Percentiles rank a stretch among this genome's conserved stretches.
Evolutionary conservation across 35 echinoderm and acorn worm genomes (phyloP).

Genomic region (Amphiura filiformis): DNA sequence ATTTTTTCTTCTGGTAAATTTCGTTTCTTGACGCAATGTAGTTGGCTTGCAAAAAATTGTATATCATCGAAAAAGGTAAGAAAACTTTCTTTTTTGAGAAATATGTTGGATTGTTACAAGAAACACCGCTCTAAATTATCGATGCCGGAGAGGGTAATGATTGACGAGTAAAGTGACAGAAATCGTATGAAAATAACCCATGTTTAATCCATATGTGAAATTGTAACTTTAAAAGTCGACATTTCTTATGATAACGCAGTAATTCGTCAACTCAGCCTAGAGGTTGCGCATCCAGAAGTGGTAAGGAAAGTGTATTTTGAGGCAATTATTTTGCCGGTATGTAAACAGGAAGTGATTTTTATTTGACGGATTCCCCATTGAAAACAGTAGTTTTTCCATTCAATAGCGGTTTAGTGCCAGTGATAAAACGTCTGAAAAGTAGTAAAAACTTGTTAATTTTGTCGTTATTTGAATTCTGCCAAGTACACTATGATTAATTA

Average conservation of each 20-base stretch:
- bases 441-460: no score
- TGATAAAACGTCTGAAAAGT: no score
- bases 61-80: not conserved
- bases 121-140: not conserved
- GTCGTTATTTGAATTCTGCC: no score
- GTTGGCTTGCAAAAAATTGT: not conserved
- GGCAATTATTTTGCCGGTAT: not conserved
- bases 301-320: not conserved
- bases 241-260: not conserved
- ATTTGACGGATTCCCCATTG: not conserved
- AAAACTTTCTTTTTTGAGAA: not conserved
- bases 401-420: no score
- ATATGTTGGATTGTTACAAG: not conserved
- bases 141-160: not conserved
- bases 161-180: not conserved
- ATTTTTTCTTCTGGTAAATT: no score
- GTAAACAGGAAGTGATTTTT: slow-evolving; percentile 1
- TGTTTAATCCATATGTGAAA: not conserved
- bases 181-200: not conserved
- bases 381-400: no score
- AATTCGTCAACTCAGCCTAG: not conserved
- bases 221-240: not conserved
- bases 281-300: not conserved
- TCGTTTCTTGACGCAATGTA: not conserved
- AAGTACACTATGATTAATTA: no score